These are phyloP conservation scores for Morpho helenor DNA, from an alignment of 2,888 invertebrate species.

Conservation along the genomic window DNA sequence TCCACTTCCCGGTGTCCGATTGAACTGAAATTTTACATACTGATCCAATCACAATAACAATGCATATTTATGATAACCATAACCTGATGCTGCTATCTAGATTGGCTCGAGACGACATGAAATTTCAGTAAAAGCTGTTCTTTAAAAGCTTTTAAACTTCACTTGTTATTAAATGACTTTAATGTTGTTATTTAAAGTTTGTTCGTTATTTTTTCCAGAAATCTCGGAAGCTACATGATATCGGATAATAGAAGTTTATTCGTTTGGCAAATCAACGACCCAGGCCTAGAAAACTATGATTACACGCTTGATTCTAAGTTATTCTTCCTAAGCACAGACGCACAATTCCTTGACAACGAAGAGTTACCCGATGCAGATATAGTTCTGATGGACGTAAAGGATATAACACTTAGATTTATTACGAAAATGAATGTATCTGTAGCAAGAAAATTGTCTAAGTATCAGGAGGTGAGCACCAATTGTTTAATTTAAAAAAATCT, in stretches of 20 bases:
- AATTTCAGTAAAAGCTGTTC: too few species aligned
- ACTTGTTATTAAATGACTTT: background rate
- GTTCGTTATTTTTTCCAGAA: conserved; percentile 40
- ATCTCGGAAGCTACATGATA: conserved; percentile 47
- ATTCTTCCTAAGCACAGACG: conserved; percentile 53
- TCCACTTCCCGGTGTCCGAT: too few species aligned
- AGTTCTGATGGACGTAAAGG: conserved; percentile 58
- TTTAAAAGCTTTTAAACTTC: background rate
- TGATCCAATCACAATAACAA: too few species aligned
- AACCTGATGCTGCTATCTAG: too few species aligned
- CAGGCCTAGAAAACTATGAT: conserved; percentile 59
- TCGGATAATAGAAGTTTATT: conserved; percentile 50
- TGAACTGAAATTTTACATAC: too few species aligned
- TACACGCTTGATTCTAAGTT: conserved; percentile 52
- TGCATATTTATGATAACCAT: too few species aligned
- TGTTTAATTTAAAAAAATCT: background rate
- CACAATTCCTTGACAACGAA: conserved; percentile 47
- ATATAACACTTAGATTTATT: conserved; percentile 55
- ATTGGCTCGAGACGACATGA: too few species aligned
- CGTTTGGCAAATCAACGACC: conserved; percentile 70
- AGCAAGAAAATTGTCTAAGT: conserved; percentile 81
- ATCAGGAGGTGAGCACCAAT: conserved; percentile 71
- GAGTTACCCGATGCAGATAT: conserved; percentile 47
- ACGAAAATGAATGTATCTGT: conserved; percentile 82
- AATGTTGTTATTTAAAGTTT: background rate